Evolutionary conservation across 2,113 vertebrate species (phyloP).

Genomic region (Progne subis): DNA sequence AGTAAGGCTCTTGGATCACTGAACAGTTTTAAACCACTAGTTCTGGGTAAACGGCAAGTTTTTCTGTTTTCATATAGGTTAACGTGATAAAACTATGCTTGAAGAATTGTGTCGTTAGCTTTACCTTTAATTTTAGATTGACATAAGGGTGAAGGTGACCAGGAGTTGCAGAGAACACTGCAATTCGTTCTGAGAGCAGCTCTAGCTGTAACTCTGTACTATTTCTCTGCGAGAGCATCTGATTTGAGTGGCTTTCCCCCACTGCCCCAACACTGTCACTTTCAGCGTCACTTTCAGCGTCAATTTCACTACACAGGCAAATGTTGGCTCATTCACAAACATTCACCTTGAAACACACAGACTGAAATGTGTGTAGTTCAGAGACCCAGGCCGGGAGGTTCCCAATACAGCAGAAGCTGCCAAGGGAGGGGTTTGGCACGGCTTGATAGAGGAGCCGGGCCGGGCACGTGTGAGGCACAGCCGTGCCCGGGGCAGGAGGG

Average conservation of each 20-base stretch:
- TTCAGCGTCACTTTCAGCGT: rapidly evolving
- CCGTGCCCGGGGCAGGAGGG: not conserved
- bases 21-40: not conserved
- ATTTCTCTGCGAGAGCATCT: rapidly evolving
- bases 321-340: rapidly evolving
- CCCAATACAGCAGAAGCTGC: rapidly evolving
- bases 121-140: not conserved
- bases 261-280: not conserved
- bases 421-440: not conserved
- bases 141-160: rapidly evolving
- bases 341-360: not conserved
- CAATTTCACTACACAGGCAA: not conserved
- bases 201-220: rapidly evolving
- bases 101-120: not conserved
- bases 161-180: not conserved
- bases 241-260: rapidly evolving
- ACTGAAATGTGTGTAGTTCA: not conserved
- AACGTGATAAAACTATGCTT: rapidly evolving
- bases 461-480: not conserved
- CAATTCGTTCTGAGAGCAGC: rapidly evolving
- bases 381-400: not conserved
- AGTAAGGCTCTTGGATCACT: not conserved
- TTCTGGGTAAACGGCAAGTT: not conserved
- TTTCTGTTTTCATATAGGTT: rapidly evolving
- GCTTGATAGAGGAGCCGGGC: rapidly evolving